Base-by-base conservation (phyloP, 2,888 invertebrate genomes). In the Tetragnatha montana region DNA sequence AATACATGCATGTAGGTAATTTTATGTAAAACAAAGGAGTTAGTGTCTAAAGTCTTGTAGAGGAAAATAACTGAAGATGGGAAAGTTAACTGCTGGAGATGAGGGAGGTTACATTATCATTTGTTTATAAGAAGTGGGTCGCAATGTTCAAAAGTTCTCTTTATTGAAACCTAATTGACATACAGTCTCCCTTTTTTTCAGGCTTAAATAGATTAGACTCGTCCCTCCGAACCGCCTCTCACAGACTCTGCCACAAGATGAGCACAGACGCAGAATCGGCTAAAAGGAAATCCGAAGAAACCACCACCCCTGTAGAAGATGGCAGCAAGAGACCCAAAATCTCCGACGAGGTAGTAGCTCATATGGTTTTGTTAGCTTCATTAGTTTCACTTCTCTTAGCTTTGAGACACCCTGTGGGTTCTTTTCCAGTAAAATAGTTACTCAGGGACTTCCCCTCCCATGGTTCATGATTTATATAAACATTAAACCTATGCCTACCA, bases 201-300 rank as follows among this genome's bases (percentile, higher is more conserved):
- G 60, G 60, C 14, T 60, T 60, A 10, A 60, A 60, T 60, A 60
- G 60, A 60, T 60, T 60, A 60, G 60, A 60, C 69, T 51, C 49
- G 12, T 78, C 17, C 60, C 22, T 49, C 49, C 51, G 17, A 78
- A 50, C 47, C 21, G 19, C 19, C 69, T 10, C 70, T 49, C 69
- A 21, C 49, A 69, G n/a, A 78, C 17, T 22, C 8, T 60, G 22
- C 17, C 51, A 73, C 6, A 79, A n/a, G 47, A 81, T 76, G 70
- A 87, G 73, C 73, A 79, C 79, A 0, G 49, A 49, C 21, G 35
- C 22, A 19, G 76, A 87, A 70, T 49, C 80, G 22, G 17, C 19
- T 4, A 87, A 87, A 76, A 81, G 87, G 69, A 81, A 81, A 22
- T 21, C 60, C 14, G 87, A 87, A 22, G 87, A 81, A 22, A 6